Evolutionary conservation across 1,140 invertebrate species (phyloP).

Genomic region (Pseudoatta argentina): DNA sequence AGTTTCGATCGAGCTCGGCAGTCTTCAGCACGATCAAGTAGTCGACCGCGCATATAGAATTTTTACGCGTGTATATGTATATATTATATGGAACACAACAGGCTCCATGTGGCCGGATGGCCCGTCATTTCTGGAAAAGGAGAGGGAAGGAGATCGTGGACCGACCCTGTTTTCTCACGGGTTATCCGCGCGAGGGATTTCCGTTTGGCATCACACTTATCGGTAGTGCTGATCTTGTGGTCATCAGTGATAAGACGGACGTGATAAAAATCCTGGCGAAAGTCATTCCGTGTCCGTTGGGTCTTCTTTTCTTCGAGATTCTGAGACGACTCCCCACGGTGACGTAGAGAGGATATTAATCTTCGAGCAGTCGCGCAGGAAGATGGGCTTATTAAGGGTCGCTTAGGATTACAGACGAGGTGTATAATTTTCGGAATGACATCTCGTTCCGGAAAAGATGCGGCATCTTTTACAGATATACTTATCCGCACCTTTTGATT

Average conservation of each 20-base stretch:
- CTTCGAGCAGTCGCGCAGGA: conserved; percentile 17
- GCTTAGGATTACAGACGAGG: conserved; percentile 26
- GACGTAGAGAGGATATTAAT: conserved; percentile 35
- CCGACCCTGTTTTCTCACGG: conserved; percentile 28
- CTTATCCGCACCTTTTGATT: conserved; percentile 5
- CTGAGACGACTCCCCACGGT: conserved; percentile 25
- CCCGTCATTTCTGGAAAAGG: conserved; percentile 29
- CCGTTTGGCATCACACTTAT: conserved; percentile 51
- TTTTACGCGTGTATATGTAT: conserved; percentile 29
- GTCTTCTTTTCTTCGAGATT: conserved; percentile 19
- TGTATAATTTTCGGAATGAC: conserved; percentile 36
- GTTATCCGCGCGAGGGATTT: conserved; percentile 39
- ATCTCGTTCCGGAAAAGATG: conserved; percentile 26
- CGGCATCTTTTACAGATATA: conserved; percentile 4
- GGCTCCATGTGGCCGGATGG: conserved; percentile 22
- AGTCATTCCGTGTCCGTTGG: conserved; percentile 32
- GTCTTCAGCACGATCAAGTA: conserved; percentile 45
- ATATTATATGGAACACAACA: conserved; percentile 35
- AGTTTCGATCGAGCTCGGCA: conserved; percentile 18
- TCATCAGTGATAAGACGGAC: conserved; percentile 53
- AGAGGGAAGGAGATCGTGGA: not conserved
- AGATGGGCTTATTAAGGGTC: conserved; percentile 36
- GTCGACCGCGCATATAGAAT: conserved; percentile 21
- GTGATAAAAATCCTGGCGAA: conserved; percentile 48
- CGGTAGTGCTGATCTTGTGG: conserved; percentile 44